Evolutionary conservation across 2,888 invertebrate genomes (phyloP).

Genomic region (Ormyrus rosae): DNA sequence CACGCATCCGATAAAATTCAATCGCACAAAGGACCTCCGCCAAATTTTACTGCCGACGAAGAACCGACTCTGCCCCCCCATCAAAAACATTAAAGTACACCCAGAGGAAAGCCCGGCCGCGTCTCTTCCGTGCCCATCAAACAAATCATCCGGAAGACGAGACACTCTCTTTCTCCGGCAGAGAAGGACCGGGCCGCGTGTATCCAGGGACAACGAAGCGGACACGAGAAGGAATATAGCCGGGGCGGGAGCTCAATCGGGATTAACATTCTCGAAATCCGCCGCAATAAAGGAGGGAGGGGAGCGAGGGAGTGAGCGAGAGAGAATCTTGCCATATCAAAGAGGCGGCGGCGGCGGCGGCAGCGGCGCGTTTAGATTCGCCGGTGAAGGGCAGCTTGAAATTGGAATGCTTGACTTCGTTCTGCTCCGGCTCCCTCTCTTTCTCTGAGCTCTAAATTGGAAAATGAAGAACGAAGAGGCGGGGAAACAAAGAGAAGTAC

Average conservation of each 20-base stretch:
- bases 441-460: constrained; percentile 50
- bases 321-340: constrained; percentile 50
- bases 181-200: background rate
- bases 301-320: background rate
- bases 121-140: constrained; percentile 13
- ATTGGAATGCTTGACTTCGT: constrained; percentile 57
- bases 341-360: constrained; percentile 29
- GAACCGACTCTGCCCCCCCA: too few relatives aligned
- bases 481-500: constrained; percentile 56
- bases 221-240: constrained; percentile 3
- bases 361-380: constrained; percentile 23
- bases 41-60: constrained; percentile 30
- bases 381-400: constrained; percentile 49
- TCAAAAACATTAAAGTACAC: background rate
- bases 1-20: constrained; percentile 25
- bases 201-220: constrained; percentile 22
- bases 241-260: constrained; percentile 43
- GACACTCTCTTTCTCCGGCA: background rate
- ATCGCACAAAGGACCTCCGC: constrained; percentile 15
- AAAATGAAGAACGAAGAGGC: constrained; percentile 55
- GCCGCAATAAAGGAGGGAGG: constrained; percentile 47
- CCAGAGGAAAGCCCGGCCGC: constrained; percentile 1
- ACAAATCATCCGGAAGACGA: constrained; percentile 52
- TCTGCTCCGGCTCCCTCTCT: constrained; percentile 4
- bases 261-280: constrained; percentile 57